Evolutionary conservation across 2,113 vertebrate genomes (phyloP).

Genomic region (Pollimyrus isidori): DNA sequence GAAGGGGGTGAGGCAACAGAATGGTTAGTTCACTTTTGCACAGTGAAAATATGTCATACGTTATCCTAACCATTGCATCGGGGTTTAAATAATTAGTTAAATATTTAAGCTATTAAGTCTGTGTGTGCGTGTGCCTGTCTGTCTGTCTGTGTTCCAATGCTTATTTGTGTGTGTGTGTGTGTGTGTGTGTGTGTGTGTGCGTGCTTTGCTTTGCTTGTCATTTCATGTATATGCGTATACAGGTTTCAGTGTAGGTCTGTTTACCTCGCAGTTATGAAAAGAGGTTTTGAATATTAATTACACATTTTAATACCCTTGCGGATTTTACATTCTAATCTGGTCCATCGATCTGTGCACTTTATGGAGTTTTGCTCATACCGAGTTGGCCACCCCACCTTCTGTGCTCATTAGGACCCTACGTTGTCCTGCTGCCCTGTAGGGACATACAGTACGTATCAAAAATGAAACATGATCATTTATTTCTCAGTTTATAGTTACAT

Average conservation of each 20-base stretch:
- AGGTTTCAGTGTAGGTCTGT: background rate
- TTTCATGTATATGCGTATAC: slow-evolving; percentile 1
- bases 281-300: slow-evolving; percentile 1
- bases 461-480: background rate
- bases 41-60: slow-evolving; percentile 20
- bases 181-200: slow-evolving; percentile 8
- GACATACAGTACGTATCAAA: background rate
- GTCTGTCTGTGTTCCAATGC: background rate
- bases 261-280: slow-evolving; percentile 2
- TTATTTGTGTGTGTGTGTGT: background rate
- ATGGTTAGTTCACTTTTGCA: slow-evolving; percentile 20
- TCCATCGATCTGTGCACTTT: slow-evolving; percentile 18
- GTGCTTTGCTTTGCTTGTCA: background rate
- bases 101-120: slow-evolving; percentile 9
- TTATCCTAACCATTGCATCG: background rate
- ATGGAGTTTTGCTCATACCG: background rate
- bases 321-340: background rate
- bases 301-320: slow-evolving; percentile 10
- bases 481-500: background rate
- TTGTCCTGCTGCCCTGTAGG: background rate
- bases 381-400: background rate
- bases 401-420: background rate
- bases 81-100: slow-evolving; percentile 5
- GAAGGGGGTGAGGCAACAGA: background rate
- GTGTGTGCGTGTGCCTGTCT: background rate